A percentile compares a stretch with the other conserved stretches of the same genome.
phyloP scores from a whole-genome alignment of 2,797 vertebrate species.

The Tympanoctomys barrerae region DNA sequence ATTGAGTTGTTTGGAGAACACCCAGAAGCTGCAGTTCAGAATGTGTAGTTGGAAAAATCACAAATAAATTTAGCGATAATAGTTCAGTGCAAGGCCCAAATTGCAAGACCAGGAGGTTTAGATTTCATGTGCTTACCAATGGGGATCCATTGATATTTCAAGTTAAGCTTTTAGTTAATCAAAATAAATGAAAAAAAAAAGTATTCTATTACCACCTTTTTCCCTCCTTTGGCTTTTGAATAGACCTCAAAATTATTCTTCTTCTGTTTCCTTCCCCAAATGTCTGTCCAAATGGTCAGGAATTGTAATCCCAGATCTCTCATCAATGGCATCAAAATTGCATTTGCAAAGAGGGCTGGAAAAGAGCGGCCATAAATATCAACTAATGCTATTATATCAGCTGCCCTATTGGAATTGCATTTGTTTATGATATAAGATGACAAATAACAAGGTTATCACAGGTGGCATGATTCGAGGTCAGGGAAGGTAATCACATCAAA shows the following conservation, averaged over 20 bases:
- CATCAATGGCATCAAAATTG: slow-evolving; percentile 83
- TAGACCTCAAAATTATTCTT: slow-evolving; percentile 72
- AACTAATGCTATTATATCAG: slow-evolving; percentile 84
- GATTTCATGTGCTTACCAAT: slow-evolving; percentile 71
- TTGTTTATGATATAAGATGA: slow-evolving; percentile 88
- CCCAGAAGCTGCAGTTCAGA: slow-evolving; percentile 47
- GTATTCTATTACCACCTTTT: slow-evolving; percentile 50
- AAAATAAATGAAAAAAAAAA: slow-evolving; percentile 67
- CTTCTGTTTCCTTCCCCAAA: slow-evolving; percentile 34
- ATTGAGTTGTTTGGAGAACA: not conserved
- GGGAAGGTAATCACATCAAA: slow-evolving; percentile 84
- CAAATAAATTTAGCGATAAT: slow-evolving; percentile 66
- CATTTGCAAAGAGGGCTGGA: slow-evolving; percentile 82
- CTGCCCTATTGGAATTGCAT: slow-evolving; percentile 87
- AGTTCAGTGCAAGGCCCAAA: slow-evolving; percentile 33
- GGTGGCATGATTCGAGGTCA: slow-evolving; percentile 84
- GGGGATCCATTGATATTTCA: slow-evolving; percentile 68
- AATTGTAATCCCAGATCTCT: slow-evolving; percentile 86
- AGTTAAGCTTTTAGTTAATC: slow-evolving; percentile 56
- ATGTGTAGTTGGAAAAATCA: slow-evolving; percentile 33
- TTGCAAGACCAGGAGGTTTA: slow-evolving; percentile 48
- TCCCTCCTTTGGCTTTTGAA: slow-evolving; percentile 65
- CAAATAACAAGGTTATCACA: slow-evolving; percentile 86
- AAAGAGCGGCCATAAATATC: slow-evolving; percentile 82
- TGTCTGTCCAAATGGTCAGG: slow-evolving; percentile 77